These are phyloP conservation scores for Sepiola atlantica DNA, from an alignment of 2,888 invertebrate genomes.

Conservation along the genomic window DNA sequence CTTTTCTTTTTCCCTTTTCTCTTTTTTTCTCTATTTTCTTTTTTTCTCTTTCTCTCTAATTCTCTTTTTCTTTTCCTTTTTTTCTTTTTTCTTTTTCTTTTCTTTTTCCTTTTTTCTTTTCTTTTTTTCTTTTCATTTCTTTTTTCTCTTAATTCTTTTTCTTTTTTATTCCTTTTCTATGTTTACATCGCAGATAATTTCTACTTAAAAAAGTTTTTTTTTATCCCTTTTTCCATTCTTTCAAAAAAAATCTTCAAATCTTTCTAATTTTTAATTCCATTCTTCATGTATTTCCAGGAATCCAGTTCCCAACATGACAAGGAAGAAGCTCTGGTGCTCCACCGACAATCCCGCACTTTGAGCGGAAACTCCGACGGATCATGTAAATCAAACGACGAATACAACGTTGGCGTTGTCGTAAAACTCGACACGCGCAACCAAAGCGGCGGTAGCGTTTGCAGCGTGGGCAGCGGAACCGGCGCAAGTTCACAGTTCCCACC, in stretches of 20 bases:
- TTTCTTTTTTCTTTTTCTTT: background rate
- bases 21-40: background rate
- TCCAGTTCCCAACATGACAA: constrained; percentile 71
- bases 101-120: background rate
- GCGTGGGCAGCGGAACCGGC: constrained; percentile 47
- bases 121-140: background rate
- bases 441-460: constrained; percentile 36
- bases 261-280: background rate
- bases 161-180: background rate
- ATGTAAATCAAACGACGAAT: constrained; percentile 79
- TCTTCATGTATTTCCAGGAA: constrained; percentile 54
- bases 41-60: background rate
- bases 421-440: constrained; percentile 75
- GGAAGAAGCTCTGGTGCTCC: constrained; percentile 81
- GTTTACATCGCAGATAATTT: background rate
- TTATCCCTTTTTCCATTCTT: background rate
- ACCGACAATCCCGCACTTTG: constrained; percentile 78
- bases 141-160: background rate
- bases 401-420: constrained; percentile 82
- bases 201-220: background rate
- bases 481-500: constrained; percentile 49
- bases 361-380: constrained; percentile 79
- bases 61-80: background rate
- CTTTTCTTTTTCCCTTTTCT: background rate
- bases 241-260: background rate